These are phyloP conservation scores for Noctilio leporinus DNA, from an alignment of 2,113 vertebrate species.

Conservation along the genomic window DNA sequence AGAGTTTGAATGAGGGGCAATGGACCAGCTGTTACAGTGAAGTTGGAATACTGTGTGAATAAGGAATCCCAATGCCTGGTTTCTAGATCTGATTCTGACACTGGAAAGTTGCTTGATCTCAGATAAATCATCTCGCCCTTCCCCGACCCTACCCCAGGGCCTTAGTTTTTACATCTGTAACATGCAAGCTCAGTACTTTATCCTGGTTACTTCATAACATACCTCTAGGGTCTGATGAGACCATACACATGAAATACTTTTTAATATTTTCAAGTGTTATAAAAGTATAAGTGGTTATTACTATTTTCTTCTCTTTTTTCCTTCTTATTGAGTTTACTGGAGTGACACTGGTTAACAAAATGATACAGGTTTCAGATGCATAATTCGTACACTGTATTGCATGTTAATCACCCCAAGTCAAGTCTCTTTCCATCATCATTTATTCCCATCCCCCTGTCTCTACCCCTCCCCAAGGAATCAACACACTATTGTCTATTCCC, in stretches of 20 bases:
- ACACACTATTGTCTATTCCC: too few relatives aligned
- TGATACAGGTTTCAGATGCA: too few relatives aligned
- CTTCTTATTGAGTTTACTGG: too few relatives aligned
- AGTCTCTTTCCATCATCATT: too few relatives aligned
- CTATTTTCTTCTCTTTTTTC: neutral
- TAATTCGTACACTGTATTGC: too few relatives aligned
- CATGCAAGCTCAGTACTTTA: neutral
- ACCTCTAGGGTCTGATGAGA: neutral
- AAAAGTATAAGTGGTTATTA: neutral
- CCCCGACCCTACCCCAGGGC: too few relatives aligned
- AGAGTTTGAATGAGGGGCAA: neutral
- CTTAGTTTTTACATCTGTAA: neutral
- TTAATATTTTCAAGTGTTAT: neutral
- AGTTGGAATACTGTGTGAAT: neutral
- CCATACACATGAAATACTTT: neutral
- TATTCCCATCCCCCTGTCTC: too few relatives aligned
- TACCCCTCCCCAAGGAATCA: too few relatives aligned
- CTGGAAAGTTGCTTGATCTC: neutral
- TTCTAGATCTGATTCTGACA: neutral
- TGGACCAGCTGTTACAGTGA: too few relatives aligned
- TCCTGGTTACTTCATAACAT: neutral
- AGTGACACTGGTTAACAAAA: too few relatives aligned
- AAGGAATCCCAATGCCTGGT: neutral
- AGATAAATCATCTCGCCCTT: neutral
- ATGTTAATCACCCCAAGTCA: too few relatives aligned